Evolutionary conservation across 2,888 invertebrate species (phyloP).

Genomic region (Palloptera scutellata): DNA sequence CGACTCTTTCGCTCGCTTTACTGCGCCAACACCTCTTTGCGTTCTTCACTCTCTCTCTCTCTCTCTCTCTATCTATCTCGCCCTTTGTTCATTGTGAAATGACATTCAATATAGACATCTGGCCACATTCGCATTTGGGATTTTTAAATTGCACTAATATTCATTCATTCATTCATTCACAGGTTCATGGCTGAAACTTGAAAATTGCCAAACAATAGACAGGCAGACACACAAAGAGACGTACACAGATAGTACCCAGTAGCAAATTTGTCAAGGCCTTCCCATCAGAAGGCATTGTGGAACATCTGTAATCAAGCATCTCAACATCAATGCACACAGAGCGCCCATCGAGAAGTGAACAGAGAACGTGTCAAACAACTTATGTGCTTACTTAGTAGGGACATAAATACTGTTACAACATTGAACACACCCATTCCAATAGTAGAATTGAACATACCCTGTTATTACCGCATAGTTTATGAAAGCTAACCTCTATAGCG

Average conservation of each 20-base stretch:
- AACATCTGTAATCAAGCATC: too few species aligned
- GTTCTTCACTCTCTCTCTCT: background rate
- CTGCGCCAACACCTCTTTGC: background rate
- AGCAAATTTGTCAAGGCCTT: background rate
- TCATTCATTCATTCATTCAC: slow-evolving; percentile 8
- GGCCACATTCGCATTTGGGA: too few species aligned
- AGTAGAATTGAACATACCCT: too few species aligned
- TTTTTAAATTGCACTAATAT: slow-evolving; percentile 18
- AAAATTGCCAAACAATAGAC: slow-evolving; percentile 23
- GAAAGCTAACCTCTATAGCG: too few species aligned
- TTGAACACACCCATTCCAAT: too few species aligned
- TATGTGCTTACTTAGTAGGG: too few species aligned
- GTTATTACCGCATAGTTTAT: too few species aligned
- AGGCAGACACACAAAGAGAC: background rate
- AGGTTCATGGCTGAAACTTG: slow-evolving; percentile 4
- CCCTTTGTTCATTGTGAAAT: background rate
- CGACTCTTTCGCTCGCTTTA: background rate
- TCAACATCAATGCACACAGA: too few species aligned
- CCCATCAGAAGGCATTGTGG: too few species aligned
- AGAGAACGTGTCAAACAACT: too few species aligned
- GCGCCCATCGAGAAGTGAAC: too few species aligned
- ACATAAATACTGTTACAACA: too few species aligned
- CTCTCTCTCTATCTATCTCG: background rate
- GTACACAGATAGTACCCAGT: background rate
- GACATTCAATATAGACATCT: background rate